Percentiles rank a stretch among this genome's conserved stretches.
Evolutionary conservation across 1,140 invertebrate genomes (phyloP).

Genomic region (Chironomus striatipennis): DNA sequence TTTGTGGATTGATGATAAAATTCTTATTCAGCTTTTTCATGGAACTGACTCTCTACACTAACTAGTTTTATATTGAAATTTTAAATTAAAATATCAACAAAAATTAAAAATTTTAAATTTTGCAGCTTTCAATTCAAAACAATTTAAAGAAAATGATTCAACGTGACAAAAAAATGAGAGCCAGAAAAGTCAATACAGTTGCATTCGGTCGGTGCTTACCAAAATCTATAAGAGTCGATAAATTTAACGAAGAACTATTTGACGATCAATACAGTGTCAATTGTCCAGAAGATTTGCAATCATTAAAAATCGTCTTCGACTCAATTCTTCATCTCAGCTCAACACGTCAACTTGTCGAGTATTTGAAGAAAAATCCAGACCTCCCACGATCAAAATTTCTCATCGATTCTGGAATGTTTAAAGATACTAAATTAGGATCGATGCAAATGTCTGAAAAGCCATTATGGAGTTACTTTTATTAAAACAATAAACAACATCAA

Average conservation of each 20-base stretch:
- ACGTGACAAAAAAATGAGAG: constrained; percentile 29
- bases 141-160: constrained; percentile 36
- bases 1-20: no score
- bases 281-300: constrained; percentile 35
- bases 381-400: constrained; percentile 33
- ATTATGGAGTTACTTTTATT: background rate
- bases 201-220: constrained; percentile 38
- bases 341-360: constrained; percentile 33
- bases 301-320: constrained; percentile 35
- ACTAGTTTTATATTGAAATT: no score
- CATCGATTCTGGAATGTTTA: constrained; percentile 32
- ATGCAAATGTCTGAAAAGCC: background rate
- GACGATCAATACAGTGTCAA: constrained; percentile 31
- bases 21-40: no score
- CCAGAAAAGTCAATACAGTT: constrained; percentile 29
- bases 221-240: constrained; percentile 19
- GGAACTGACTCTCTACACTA: no score
- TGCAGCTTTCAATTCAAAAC: constrained; percentile 36
- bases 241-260: constrained; percentile 34
- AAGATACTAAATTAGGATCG: background rate
- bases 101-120: no score
- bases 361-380: constrained; percentile 32
- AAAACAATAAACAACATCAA: background rate
- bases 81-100: no score
- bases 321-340: constrained; percentile 37